Base-by-base conservation (phyloP, 2,888 invertebrate genomes). In the Saturnia japonica region DNA sequence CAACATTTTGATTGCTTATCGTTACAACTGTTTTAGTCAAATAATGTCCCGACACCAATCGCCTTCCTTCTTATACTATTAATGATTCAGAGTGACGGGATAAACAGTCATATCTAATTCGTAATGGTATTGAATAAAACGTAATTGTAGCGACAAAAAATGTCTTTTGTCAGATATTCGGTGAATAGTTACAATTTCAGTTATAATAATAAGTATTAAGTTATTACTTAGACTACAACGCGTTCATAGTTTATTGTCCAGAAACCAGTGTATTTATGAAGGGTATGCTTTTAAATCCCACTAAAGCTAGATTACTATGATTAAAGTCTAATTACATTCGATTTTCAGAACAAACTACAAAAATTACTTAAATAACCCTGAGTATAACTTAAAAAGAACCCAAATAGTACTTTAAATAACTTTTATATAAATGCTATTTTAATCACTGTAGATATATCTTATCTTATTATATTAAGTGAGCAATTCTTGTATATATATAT, bases 31-130 rank as follows among this genome's bases (percentile, higher is more conserved):
- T 74, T 72, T 73, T 57, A 76, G 70, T 76, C 75, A 76, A 89
- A 88, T 91, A 85, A 84, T 82, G 73, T 70, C 72, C 72, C 72
- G 70, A 72, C 72, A 73, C 76, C 75, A 70, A 69, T 72, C 71
- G 72, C 74, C 75, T 78, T 79, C 81, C 84, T 87, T 88, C 88
- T 91, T 91, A 92, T 92, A 91, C 82, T 80, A 76, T 74, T 73
- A 80, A 81, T 85, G 85, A 86, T 82, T 87, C 85, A 86, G 72
- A 86, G 88, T 87, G 89, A 91, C 89, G 85, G 88, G 87, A 84
- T 80, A 78, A 74, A 79, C 78, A 75, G 80, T 82, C 85, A 85
- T 82, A 88, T 89, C 86, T 85, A 82, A 87, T 86, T 88, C 74
- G 86, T 79, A 77, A 86, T 85, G 86, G 82, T 84, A 83, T 87